These are phyloP conservation scores for Melanostoma scalare DNA, from an alignment of 2,888 invertebrate species.

Conservation along the genomic window DNA sequence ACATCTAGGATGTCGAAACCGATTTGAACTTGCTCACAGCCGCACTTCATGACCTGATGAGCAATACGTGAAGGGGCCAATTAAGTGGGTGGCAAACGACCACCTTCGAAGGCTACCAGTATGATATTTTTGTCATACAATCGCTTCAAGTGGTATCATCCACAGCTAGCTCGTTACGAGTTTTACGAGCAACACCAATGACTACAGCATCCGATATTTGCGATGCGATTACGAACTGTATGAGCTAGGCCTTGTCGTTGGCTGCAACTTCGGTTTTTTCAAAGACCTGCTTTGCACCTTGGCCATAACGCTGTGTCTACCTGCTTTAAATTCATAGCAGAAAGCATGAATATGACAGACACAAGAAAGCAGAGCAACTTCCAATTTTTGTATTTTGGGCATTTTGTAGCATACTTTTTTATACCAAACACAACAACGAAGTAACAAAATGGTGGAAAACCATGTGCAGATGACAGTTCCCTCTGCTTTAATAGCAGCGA, in stretches of 20 bases:
- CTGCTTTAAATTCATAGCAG: too few relatives aligned
- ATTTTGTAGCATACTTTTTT: too few relatives aligned
- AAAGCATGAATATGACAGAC: too few relatives aligned
- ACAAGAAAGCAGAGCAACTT: too few relatives aligned
- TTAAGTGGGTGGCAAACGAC: too few relatives aligned
- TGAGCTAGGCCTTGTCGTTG: constrained; percentile 85
- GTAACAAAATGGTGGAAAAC: too few relatives aligned
- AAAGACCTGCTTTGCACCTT: constrained; percentile 95
- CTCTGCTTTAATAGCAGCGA: too few relatives aligned
- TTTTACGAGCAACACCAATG: constrained; percentile 92
- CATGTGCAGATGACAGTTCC: too few relatives aligned
- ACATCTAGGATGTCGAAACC: constrained; percentile 93
- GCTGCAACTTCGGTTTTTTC: constrained; percentile 93
- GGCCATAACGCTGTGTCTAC: constrained; percentile 83
- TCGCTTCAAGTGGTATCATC: constrained; percentile 86
- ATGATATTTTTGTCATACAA: constrained; percentile 91
- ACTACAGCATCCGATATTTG: constrained; percentile 98
- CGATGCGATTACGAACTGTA: constrained; percentile 90
- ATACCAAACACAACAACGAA: too few relatives aligned
- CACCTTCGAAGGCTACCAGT: constrained; percentile 86
- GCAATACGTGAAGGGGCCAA: too few relatives aligned
- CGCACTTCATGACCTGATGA: too few relatives aligned
- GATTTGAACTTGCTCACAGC: constrained; percentile 92
- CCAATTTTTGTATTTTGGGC: too few relatives aligned
- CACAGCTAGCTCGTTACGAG: constrained; percentile 87